Conservation (phyloP, 2,888 invertebrate genomes). For the Leptopilina myrica region DNA sequence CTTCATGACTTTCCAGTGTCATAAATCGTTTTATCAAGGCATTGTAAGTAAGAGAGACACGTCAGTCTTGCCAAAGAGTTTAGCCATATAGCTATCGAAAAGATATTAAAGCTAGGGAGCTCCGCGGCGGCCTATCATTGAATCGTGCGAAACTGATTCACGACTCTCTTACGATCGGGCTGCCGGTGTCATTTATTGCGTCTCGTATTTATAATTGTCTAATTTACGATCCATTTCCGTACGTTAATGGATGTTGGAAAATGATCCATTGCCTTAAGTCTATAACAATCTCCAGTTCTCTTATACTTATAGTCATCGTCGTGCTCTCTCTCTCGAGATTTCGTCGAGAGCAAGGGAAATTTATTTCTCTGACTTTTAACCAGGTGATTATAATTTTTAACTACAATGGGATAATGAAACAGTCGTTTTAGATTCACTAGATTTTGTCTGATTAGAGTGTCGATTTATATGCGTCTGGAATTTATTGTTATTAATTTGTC, state of each 20-base stretch:
- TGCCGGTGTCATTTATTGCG: conserved; percentile 38
- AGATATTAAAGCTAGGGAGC: conserved; percentile 13
- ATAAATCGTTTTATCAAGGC: conserved; percentile 35
- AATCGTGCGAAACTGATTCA: conserved; percentile 41
- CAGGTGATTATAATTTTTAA: not conserved
- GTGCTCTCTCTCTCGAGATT: conserved; percentile 7
- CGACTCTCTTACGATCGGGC: conserved; percentile 39
- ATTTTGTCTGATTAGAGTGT: too few relatives aligned
- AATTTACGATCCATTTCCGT: conserved; percentile 35
- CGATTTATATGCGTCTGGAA: not conserved
- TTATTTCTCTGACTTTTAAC: conserved; percentile 10
- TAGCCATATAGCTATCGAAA: not conserved
- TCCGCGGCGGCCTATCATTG: not conserved
- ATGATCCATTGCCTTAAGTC: conserved; percentile 8
- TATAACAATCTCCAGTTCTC: not conserved
- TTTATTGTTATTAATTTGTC: conserved; percentile 20
- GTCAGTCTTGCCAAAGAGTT: not conserved
- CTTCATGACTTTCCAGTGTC: conserved; percentile 12
- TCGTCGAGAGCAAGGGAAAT: conserved; percentile 24
- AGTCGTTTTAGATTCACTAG: conserved; percentile 11
- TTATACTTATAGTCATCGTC: not conserved
- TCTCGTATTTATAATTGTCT: conserved; percentile 41
- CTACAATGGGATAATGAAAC: not conserved
- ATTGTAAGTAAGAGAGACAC: conserved; percentile 2
- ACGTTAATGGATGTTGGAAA: conserved; percentile 32